Evolutionary conservation across 1,140 invertebrate species (phyloP).

Genomic region (Macrostomum lignano): DNA sequence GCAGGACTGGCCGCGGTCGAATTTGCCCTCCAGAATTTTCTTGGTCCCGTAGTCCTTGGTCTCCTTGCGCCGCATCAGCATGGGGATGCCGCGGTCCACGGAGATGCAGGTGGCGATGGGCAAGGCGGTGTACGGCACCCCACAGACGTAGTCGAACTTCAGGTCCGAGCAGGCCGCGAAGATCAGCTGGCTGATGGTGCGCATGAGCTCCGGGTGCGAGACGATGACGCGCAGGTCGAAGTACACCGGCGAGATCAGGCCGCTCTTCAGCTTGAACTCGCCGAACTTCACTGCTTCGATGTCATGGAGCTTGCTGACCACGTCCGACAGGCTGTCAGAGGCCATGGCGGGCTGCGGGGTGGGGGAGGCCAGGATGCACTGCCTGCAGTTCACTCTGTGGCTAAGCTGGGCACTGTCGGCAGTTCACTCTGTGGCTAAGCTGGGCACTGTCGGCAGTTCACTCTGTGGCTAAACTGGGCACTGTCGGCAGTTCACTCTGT

Average conservation of each 20-base stretch:
- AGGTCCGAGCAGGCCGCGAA: background rate
- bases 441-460: no score
- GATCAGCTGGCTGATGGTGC: background rate
- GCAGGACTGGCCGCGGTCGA: constrained; percentile 42
- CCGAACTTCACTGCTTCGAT: constrained; percentile 60
- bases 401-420: no score
- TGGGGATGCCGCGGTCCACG: constrained; percentile 36
- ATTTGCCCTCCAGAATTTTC: constrained; percentile 59
- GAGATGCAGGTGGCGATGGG: constrained; percentile 47
- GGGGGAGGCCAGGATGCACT: no score
- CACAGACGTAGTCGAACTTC: constrained; percentile 45
- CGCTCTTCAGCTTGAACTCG: constrained; percentile 61
- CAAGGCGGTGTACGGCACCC: constrained; percentile 79
- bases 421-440: no score
- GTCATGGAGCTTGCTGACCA: no score
- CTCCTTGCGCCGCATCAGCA: constrained; percentile 53
- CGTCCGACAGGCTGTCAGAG: no score
- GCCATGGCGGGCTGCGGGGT: no score
- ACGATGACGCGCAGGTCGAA: constrained; percentile 66
- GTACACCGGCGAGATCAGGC: constrained; percentile 65
- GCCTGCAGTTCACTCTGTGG: no score
- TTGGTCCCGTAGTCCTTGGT: constrained; percentile 14
- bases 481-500: no score
- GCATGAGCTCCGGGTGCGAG: constrained; percentile 52
- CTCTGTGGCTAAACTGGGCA: no score